Base-by-base conservation (phyloP, 2,888 invertebrate genomes). In the Pogonocherus hispidulus region DNA sequence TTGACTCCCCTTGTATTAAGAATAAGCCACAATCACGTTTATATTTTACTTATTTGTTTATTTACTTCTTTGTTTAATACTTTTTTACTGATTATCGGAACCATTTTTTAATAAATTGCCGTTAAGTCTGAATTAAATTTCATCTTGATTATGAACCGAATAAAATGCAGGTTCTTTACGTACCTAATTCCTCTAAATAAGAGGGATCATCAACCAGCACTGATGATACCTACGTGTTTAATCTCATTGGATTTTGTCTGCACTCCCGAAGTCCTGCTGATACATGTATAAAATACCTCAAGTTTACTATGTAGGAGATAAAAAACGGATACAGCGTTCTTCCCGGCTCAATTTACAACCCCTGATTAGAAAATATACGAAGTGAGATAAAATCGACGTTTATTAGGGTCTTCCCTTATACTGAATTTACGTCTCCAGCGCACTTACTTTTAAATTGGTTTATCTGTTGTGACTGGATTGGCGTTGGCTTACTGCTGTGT, bases 361-460 rank as follows among this genome's bases (percentile, higher is more conserved):
- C 11, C 52, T 52, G 52, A 52, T 52, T 52, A 52, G 52, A 18
- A 32, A 52, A 32, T 52, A 52, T 52, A 52, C 52, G 52, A 18
- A 52, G 52, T 32, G 32, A 52, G 52, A 52, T 52, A 52, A 52
- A 32, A 52, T 52, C 52, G 52, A 52, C 52, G 32, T 52, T 52
- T 52, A 52, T 52, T 52, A 32, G 52, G 32, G 16, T 52, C 52
- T 32, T 52, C 19, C 18, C 32, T 27, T 52, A 32, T 18, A 32
- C 52, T 27, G 14, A 16, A 6, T 8, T 32, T 16, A 18, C 27
- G 9, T 32, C 32, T 32, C 16, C 3, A 22, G 9, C 14, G 52
- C 32, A 52, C 52, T 52, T 35, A 32, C 32, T 52, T 32, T 23
- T 27, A 51, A 32, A 52, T 41, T 41, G 41, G 41, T 41, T 41